Percentiles rank a stretch among this genome's conserved stretches.
Evolutionary conservation across 1,140 invertebrate species (phyloP).

Genomic region (Chrysomallon squamiferum): DNA sequence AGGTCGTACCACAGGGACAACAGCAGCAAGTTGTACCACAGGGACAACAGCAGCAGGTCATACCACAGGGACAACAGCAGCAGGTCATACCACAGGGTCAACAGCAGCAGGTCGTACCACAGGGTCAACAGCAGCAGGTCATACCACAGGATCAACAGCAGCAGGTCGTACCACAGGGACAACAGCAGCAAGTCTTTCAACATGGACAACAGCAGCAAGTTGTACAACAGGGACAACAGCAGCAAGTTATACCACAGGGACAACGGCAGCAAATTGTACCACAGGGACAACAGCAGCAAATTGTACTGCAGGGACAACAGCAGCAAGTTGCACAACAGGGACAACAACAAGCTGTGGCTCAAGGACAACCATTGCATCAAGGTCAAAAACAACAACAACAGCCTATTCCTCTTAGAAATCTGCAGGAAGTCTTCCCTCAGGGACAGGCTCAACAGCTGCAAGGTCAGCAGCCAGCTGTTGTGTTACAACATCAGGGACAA

Average conservation of each 20-base stretch:
- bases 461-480: neutral
- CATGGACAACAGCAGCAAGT: neutral
- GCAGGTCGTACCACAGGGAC: neutral
- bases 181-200: neutral
- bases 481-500: neutral
- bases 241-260: conserved; percentile 1
- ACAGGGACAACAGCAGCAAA: neutral
- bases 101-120: neutral
- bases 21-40: conserved; percentile 15
- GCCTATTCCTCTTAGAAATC: neutral
- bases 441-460: neutral
- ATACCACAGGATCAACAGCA: neutral
- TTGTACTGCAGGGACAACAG: neutral
- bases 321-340: conserved; percentile 4
- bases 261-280: conserved; percentile 2
- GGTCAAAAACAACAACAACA: neutral
- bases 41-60: neutral
- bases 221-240: conserved; percentile 9
- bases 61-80: conserved; percentile 2
- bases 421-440: neutral
- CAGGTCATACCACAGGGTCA: neutral
- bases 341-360: neutral
- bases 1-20: neutral
- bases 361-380: neutral
- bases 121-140: neutral